Evolutionary conservation across 2,797 vertebrate species (phyloP).

Genomic region (Austrolebias charrua): DNA sequence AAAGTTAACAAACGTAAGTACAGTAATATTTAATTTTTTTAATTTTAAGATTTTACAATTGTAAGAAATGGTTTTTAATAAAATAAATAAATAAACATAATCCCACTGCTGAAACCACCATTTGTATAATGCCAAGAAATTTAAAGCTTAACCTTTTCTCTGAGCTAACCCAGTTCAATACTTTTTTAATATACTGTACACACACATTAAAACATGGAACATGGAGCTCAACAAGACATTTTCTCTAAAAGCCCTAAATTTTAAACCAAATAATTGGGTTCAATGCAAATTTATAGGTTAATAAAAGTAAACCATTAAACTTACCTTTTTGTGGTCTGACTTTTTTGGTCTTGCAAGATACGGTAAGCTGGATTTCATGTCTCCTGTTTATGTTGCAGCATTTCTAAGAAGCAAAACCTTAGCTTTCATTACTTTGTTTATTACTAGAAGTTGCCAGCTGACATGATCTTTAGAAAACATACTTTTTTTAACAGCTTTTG

Average conservation of each 20-base stretch:
- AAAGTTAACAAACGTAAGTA: too few relatives aligned
- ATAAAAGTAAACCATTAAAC: not conserved
- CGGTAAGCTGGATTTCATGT: not conserved
- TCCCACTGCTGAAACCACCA: not conserved
- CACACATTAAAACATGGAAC: not conserved
- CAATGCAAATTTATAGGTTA: not conserved
- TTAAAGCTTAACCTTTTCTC: not conserved
- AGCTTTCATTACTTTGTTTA: not conserved
- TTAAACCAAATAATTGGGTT: not conserved
- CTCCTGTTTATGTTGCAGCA: not conserved
- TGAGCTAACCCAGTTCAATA: too few relatives aligned
- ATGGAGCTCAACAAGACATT: not conserved
- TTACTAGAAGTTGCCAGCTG: not conserved
- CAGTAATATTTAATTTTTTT: too few relatives aligned
- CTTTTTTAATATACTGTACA: not conserved
- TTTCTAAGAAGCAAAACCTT: not conserved
- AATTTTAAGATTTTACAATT: too few relatives aligned
- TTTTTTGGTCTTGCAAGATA: not conserved
- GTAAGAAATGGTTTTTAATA: too few relatives aligned
- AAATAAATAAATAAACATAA: too few relatives aligned
- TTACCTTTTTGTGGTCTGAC: not conserved
- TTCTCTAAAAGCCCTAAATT: not conserved
- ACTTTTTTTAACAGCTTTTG: not conserved
- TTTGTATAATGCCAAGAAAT: not conserved
- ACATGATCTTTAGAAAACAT: not conserved